These are phyloP conservation scores for Taphrorychus bicolor DNA, from an alignment of 2,888 invertebrate species.

Conservation along the genomic window DNA sequence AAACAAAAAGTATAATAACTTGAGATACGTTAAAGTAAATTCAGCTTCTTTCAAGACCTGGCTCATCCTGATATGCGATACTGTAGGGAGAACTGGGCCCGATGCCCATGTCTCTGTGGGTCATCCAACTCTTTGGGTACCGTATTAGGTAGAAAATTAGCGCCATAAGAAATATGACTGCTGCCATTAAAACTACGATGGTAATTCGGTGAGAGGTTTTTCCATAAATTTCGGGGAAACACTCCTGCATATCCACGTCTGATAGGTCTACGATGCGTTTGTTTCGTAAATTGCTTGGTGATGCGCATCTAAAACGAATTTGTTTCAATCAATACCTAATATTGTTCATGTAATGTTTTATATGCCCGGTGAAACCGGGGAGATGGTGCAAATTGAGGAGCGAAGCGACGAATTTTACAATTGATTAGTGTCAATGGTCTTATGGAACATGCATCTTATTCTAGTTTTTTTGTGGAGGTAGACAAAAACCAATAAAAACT, in stretches of 20 bases:
- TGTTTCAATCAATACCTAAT: conserved; percentile 1
- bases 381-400: no score
- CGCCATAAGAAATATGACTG: conserved; percentile 49
- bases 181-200: conserved; percentile 49
- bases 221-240: conserved; percentile 50
- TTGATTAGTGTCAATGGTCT: no score
- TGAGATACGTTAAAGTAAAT: no score
- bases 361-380: no score
- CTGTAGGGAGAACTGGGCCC: conserved; percentile 54
- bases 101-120: conserved; percentile 27
- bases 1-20: no score
- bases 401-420: no score
- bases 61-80: conserved; percentile 37
- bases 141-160: conserved; percentile 54
- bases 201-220: conserved; percentile 52
- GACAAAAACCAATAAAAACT: no score
- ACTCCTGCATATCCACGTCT: conserved; percentile 50
- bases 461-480: no score
- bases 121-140: conserved; percentile 46
- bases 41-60: no score
- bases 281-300: conserved; percentile 47
- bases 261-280: conserved; percentile 48
- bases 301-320: conserved; percentile 53
- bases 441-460: no score
- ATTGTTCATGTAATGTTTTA: no score